phyloP scores from a whole-genome alignment of 2,888 invertebrate species.

The Arge pagana region DNA sequence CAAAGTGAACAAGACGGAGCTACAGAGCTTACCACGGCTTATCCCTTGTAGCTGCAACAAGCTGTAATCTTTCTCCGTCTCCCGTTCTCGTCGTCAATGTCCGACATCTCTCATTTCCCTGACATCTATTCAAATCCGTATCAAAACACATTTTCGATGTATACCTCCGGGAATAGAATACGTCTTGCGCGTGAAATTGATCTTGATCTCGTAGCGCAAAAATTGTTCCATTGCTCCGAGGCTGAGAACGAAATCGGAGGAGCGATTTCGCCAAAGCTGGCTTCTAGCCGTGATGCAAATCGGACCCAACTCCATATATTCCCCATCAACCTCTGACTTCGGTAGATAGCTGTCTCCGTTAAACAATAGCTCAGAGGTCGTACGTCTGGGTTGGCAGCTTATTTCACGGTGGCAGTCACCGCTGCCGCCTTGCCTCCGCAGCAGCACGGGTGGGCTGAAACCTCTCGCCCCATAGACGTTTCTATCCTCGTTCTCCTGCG shows the following conservation, averaged over 20 bases:
- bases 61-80: slow-evolving; percentile 39
- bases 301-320: slow-evolving; percentile 12
- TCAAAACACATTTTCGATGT: no score
- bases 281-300: slow-evolving; percentile 17
- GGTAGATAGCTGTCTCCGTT: slow-evolving; percentile 29
- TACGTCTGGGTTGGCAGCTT: slow-evolving; percentile 47
- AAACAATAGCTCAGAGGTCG: slow-evolving; percentile 41
- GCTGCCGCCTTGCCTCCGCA: slow-evolving; percentile 29
- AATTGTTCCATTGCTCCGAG: no score
- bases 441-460: background rate
- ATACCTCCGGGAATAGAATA: no score
- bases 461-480: no score
- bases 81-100: no score
- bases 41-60: slow-evolving; percentile 49
- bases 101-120: background rate
- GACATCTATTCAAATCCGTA: no score
- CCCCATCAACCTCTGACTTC: slow-evolving; percentile 9
- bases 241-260: no score
- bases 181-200: no score
- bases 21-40: slow-evolving; percentile 42
- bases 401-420: slow-evolving; percentile 47
- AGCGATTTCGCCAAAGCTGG: no score
- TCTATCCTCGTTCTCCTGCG: no score
- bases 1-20: slow-evolving; percentile 49
- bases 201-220: no score